These are phyloP conservation scores for Mormyrops boulengeri DNA, from an alignment of 2,797 vertebrate genomes.

Conservation along the genomic window DNA sequence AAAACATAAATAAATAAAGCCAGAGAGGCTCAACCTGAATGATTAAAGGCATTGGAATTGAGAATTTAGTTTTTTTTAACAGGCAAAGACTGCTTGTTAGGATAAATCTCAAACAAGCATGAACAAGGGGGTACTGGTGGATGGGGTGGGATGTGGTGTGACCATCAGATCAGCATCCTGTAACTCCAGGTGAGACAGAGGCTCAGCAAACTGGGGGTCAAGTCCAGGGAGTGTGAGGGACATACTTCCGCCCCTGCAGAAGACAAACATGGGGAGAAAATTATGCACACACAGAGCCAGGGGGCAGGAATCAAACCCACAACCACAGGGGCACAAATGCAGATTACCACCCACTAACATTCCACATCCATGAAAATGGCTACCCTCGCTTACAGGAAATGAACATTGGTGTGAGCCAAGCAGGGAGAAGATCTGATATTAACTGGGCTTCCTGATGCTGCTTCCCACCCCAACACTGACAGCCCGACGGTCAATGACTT, in stretches of 20 bases:
- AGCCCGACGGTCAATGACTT: background rate
- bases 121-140: background rate
- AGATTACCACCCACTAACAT: background rate
- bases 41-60: background rate
- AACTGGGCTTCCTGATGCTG: background rate
- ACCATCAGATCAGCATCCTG: background rate
- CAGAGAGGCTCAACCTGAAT: background rate
- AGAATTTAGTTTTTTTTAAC: background rate
- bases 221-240: background rate
- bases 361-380: background rate
- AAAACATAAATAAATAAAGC: background rate
- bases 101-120: background rate
- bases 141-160: background rate
- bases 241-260: background rate
- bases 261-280: background rate
- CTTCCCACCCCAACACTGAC: background rate
- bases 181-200: background rate
- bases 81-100: background rate
- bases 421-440: background rate
- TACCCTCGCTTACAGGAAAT: background rate
- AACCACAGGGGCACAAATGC: background rate
- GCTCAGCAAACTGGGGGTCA: background rate
- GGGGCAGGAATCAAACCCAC: background rate
- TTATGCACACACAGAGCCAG: background rate
- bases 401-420: background rate